Conservation (phyloP, 2,888 invertebrate genomes). For the Dryocosmus kuriphilus region DNA sequence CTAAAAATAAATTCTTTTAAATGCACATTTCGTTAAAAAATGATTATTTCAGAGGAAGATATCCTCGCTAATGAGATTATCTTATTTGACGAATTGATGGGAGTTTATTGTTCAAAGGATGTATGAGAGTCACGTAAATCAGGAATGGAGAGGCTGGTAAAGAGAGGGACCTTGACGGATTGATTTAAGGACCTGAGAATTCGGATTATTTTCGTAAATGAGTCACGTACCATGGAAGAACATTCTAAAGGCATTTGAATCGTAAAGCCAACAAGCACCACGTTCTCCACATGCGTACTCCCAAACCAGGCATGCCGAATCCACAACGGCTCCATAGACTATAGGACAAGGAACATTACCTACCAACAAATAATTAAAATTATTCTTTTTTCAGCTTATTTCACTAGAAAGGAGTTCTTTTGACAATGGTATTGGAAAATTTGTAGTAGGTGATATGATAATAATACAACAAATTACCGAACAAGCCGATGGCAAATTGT, state of each 20-base stretch:
- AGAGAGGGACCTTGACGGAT: not conserved
- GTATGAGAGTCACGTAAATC: not conserved
- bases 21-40: not conserved
- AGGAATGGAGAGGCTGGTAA: not conserved
- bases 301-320: conserved; percentile 94
- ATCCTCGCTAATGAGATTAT: not conserved
- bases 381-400: not conserved
- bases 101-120: not conserved
- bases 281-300: conserved; percentile 88
- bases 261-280: conserved; percentile 94
- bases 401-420: not conserved
- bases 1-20: conserved; percentile 78
- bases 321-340: conserved; percentile 94
- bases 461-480: conserved; percentile 79
- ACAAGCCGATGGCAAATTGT: conserved; percentile 94
- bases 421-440: no score
- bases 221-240: conserved; percentile 87
- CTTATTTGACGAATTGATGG: not conserved
- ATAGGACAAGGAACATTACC: conserved; percentile 97
- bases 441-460: not conserved
- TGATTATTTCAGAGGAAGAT: not conserved
- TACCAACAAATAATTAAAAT: conserved; percentile 58
- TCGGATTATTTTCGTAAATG: conserved; percentile 20
- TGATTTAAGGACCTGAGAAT: conserved; percentile 28
- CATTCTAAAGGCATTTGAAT: conserved; percentile 89